Evolutionary conservation across 2,888 invertebrate species (phyloP).

Genomic region (Archaeoteleia sp.): DNA sequence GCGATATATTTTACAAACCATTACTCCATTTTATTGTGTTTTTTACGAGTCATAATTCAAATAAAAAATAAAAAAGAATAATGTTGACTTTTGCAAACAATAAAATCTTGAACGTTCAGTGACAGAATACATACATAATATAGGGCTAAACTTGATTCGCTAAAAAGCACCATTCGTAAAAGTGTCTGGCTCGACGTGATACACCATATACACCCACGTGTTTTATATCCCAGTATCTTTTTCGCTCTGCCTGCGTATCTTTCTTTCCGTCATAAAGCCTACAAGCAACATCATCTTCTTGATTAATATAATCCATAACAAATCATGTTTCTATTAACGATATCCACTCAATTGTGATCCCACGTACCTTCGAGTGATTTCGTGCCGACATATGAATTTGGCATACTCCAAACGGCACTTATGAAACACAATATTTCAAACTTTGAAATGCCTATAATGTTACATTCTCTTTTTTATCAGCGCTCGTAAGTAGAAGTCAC

Average conservation of each 20-base stretch:
- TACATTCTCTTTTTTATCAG: too few relatives aligned
- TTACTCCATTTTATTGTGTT: slow-evolving; percentile 28
- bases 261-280: slow-evolving; percentile 45
- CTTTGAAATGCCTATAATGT: neutral
- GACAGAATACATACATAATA: too few relatives aligned
- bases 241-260: slow-evolving; percentile 19
- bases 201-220: slow-evolving; percentile 66
- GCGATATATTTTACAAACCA: too few relatives aligned
- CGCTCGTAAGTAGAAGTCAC: too few relatives aligned
- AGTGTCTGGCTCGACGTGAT: slow-evolving; percentile 58
- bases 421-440: too few relatives aligned
- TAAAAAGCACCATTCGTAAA: slow-evolving; percentile 64
- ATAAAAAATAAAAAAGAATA: slow-evolving; percentile 3
- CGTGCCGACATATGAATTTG: neutral
- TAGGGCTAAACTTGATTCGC: slow-evolving; percentile 48
- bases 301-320: slow-evolving; percentile 46
- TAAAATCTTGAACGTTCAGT: slow-evolving; percentile 16
- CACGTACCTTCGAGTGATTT: slow-evolving; percentile 1
- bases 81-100: slow-evolving; percentile 27
- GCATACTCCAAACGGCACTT: too few relatives aligned
- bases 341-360: slow-evolving; percentile 4
- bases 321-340: slow-evolving; percentile 38
- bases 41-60: slow-evolving; percentile 33
- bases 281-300: slow-evolving; percentile 27
- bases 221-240: slow-evolving; percentile 30